Conservation (phyloP, 2,797 vertebrate genomes). For the Lagorchestes hirsutus region DNA sequence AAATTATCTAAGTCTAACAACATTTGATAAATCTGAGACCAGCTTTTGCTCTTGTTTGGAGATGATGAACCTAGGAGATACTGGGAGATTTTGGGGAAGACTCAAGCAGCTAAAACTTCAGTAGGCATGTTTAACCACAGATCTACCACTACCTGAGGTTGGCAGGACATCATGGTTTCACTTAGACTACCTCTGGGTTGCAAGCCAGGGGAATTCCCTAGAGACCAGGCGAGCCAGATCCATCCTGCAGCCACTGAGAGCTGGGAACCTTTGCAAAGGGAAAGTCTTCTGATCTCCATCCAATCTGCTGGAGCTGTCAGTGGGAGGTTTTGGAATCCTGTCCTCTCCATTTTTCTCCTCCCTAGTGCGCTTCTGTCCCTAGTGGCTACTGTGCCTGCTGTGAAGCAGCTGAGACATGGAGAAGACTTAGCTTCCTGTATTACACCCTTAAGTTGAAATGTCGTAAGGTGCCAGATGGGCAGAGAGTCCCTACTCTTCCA, state of each 20-base stretch:
- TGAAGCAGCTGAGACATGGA: background rate
- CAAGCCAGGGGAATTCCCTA: background rate
- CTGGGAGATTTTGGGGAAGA: constrained; percentile 4
- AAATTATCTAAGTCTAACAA: background rate
- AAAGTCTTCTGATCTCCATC: background rate
- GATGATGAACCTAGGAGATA: background rate
- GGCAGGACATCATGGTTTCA: background rate
- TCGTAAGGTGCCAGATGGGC: background rate
- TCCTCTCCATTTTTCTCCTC: background rate
- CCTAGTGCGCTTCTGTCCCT: background rate
- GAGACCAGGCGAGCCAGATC: background rate
- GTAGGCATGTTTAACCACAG: background rate
- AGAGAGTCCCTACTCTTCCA: background rate
- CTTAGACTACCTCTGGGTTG: background rate
- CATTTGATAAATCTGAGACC: background rate
- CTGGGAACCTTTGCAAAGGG: background rate
- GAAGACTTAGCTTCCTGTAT: background rate
- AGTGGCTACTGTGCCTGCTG: background rate
- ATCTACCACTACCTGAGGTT: background rate
- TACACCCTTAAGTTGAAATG: background rate
- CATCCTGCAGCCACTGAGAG: background rate
- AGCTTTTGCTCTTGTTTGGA: background rate
- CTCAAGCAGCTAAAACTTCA: background rate
- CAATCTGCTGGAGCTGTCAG: background rate
- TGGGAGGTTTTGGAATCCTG: background rate